Evolutionary conservation across 2,888 invertebrate species (phyloP), one percentile per base, ranked within the genome.

Genomic region (Ernsta delagoae): DNA sequence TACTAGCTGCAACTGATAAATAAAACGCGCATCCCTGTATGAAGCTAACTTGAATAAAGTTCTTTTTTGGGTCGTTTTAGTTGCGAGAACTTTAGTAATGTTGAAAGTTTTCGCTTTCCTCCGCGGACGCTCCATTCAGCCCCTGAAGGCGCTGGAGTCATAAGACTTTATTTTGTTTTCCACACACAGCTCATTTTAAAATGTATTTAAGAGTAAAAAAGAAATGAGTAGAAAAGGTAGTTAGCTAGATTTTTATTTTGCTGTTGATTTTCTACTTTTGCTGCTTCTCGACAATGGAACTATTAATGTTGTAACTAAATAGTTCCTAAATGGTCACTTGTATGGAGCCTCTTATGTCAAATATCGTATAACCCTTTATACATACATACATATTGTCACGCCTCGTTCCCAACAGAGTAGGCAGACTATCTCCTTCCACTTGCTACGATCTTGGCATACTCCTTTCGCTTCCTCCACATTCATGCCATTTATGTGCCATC

Each of bases 1-100:
- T 7, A 36, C 36, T 56, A 36, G 56, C 31, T 57, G 11, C 34
- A 57, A 79, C 62, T 68, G 62, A 63, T 62, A 48, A 68, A 62
- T 63, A 63, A 59, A 68, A 68, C 62, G 62, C 59, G 68, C 57
- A 68, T 68, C 36, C 62, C 59, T 62, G 62, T 68, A 68, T 68
- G 57, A 50, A 68, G 57, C 68, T 68, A 63, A 68, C 50, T 68
- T 68, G 62, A 41, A 62, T 41, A 34, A 57, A 57, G 59, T 62
- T 62, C 57, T 68, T 68, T 67, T 68, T 68, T 68, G 68, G 68
- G 62, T 68, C 62, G 57, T 68, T 68, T 68, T 68, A 68, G 68
- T 68, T 68, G 50, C 59, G 31, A 50, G 41, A 68, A 68, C 57
- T 68, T 68, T 48, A 31, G 57, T 68, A 68, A 68, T 68, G 68